These are phyloP conservation scores for Maccullochella peelii DNA, from an alignment of 2,113 vertebrate genomes.

Conservation along the genomic window DNA sequence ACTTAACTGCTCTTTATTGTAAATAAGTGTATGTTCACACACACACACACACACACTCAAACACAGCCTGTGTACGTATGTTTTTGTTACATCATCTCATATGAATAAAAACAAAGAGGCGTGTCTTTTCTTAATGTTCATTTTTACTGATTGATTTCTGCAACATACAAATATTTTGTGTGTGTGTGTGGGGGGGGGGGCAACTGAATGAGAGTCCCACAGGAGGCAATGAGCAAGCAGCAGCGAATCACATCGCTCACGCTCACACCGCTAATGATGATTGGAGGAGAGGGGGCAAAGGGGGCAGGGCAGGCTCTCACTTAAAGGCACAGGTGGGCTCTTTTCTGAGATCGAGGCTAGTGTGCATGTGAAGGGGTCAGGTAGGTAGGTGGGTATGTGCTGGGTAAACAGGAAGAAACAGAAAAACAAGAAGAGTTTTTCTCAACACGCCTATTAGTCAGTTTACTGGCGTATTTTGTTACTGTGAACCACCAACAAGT, in stretches of 20 bases:
- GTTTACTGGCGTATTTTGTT: background rate
- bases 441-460: background rate
- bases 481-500: background rate
- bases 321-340: slow-evolving; percentile 95
- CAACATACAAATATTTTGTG: slow-evolving; percentile 85
- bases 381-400: background rate
- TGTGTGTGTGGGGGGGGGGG: slow-evolving; percentile 50
- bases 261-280: slow-evolving; percentile 52
- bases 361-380: slow-evolving; percentile 77
- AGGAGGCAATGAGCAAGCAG: slow-evolving; percentile 66
- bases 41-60: background rate
- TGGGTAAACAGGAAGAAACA: background rate
- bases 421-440: background rate
- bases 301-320: slow-evolving; percentile 83
- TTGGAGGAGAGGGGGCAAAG: slow-evolving; percentile 55
- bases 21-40: slow-evolving; percentile 17
- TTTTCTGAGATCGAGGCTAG: slow-evolving; percentile 83
- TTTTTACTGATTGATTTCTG: slow-evolving; percentile 91
- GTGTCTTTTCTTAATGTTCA: slow-evolving; percentile 70
- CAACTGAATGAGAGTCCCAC: slow-evolving; percentile 56
- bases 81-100: background rate
- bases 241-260: slow-evolving; percentile 60
- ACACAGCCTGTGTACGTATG: background rate
- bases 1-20: background rate
- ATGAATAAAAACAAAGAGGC: slow-evolving; percentile 42